Base-by-base conservation (phyloP, 2,888 invertebrate species). In the Drosophila ustulata region DNA sequence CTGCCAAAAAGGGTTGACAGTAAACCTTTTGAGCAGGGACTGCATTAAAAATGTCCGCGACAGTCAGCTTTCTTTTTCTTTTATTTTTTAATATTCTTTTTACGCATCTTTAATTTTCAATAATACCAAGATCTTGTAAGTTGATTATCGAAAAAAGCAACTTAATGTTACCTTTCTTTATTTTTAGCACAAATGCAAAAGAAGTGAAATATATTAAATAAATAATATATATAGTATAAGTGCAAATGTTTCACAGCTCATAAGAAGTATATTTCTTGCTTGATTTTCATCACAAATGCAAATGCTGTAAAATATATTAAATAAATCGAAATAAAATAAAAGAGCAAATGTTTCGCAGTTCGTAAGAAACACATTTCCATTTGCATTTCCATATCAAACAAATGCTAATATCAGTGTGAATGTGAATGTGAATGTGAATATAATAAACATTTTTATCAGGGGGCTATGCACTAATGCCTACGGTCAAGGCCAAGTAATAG, bases 301-400 rank as follows among this genome's bases (percentile, higher is more conserved):
- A 13, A 4, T 3, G 8, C 7, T 18, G 18, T 32, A 25, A 52
- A 39, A 37, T 51, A 9, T 45, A 3, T 18, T 4, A 25, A 37
- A 25, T 3, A 51, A 49, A 32, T 49, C 18, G 9, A 49, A 9
- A 43, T 41, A 13, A 53, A 23, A 23, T 25, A 34, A 46, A 56
- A 23, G 11, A 25, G 34, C 51, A 50, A 50, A 34, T 50, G 50
- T 50, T 18, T 9, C 32, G 11, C 34, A 51, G 3, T 30, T 58
- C 37, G 30, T 58, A 47, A 49, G 49, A 62, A 62, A 25, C 11
- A 47, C 23, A 51, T 46, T 30, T 30, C 47, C 69, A 76, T 62
- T 69, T 75, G 39, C 23, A 51, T 46, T 30, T 30, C 47, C 69
- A 76, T 62, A 72, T 75, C 72, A 73, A 75, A 69, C 50, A 45